Percentiles rank a stretch among this genome's conserved stretches.
phyloP scores from a whole-genome alignment of 1,140 invertebrate species.

The Dermatophagoides farinae region DNA sequence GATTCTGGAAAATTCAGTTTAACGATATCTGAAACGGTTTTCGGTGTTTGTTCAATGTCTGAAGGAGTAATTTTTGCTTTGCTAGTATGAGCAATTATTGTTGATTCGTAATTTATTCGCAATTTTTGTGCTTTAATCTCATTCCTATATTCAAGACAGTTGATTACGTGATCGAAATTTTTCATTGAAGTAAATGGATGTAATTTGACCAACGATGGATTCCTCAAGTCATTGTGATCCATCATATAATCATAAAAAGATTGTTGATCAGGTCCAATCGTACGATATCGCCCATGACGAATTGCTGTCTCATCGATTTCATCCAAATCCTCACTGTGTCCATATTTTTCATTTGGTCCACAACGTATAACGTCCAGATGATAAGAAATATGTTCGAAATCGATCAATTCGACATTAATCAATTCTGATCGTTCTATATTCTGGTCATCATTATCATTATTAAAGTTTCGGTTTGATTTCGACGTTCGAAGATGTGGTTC shows the following conservation, averaged over 20 bases:
- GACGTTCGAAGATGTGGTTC: neutral
- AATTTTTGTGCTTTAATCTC: neutral
- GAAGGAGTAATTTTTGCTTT: neutral
- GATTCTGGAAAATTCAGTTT: too few relatives aligned
- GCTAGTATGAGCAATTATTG: neutral
- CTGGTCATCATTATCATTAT: neutral
- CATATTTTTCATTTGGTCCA: neutral
- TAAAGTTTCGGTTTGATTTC: neutral
- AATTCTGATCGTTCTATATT: neutral
- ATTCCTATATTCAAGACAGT: neutral
- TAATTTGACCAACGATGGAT: neutral
- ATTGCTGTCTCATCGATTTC: neutral
- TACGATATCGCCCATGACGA: neutral
- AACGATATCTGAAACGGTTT: too few relatives aligned
- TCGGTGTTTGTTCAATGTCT: neutral
- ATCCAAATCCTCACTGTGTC: neutral
- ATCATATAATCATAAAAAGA: constrained; percentile 5
- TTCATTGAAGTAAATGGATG: neutral
- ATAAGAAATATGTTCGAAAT: neutral
- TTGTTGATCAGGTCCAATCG: neutral
- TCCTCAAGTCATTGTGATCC: neutral
- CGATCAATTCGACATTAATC: neutral
- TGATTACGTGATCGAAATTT: neutral
- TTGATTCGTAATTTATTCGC: neutral
- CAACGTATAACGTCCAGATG: neutral